Evolutionary conservation across 2,888 invertebrate genomes (phyloP).

Genomic region (Stenodema calcarata): DNA sequence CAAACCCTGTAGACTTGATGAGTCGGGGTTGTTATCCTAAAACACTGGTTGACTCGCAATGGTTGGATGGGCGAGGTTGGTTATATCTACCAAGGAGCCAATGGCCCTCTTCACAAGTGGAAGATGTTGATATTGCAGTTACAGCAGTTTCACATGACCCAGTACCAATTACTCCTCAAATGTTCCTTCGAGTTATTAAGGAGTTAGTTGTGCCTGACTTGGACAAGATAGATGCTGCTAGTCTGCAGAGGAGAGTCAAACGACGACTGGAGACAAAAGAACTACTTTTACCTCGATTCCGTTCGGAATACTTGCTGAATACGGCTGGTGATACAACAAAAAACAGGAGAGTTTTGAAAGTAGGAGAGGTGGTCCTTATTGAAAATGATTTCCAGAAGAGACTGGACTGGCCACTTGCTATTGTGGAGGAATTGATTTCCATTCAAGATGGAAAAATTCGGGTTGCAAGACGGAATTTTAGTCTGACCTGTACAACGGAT

Average conservation of each 20-base stretch:
- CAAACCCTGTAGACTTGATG: constrained; percentile 58
- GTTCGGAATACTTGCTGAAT: constrained; percentile 40
- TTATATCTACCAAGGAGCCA: constrained; percentile 58
- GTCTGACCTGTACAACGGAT: too few relatives aligned
- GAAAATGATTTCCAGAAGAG: neutral
- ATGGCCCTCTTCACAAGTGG: constrained; percentile 59
- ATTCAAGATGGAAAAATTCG: too few relatives aligned
- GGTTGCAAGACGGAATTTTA: too few relatives aligned
- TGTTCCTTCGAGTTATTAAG: constrained; percentile 54
- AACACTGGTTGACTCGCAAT: neutral
- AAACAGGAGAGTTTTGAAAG: neutral
- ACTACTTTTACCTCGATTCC: constrained; percentile 29
- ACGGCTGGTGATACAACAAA: neutral
- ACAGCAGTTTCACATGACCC: constrained; percentile 51
- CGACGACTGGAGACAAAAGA: neutral
- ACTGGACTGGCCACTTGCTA: neutral
- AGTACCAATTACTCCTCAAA: constrained; percentile 56
- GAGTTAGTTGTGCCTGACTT: constrained; percentile 8
- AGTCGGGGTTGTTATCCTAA: neutral
- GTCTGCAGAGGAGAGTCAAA: neutral
- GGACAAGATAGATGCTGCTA: constrained; percentile 11
- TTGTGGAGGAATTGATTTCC: neutral
- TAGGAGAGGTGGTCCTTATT: neutral
- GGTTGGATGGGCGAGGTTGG: constrained; percentile 60
- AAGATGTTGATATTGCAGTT: constrained; percentile 58